Evolutionary conservation across 2,113 vertebrate species (phyloP).

Genomic region (Scomber japonicus): DNA sequence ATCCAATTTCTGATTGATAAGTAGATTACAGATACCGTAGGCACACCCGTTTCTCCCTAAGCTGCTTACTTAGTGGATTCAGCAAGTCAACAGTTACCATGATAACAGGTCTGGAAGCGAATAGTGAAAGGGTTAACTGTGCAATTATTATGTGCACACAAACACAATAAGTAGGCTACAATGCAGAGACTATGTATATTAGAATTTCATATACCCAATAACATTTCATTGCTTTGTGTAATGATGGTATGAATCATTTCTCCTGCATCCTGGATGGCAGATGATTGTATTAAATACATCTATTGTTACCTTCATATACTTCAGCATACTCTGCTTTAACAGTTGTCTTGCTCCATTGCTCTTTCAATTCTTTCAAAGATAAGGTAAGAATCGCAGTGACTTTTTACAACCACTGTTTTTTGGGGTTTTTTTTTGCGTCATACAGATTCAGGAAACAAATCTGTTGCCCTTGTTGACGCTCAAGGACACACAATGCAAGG

Average conservation of each 20-base stretch:
- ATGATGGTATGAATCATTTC: conserved; percentile 55
- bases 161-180: conserved; percentile 49
- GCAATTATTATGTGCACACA: conserved; percentile 46
- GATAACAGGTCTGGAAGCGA: conserved; percentile 41
- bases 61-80: conserved; percentile 66
- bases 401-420: conserved; percentile 28
- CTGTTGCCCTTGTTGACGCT: conserved; percentile 71
- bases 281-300: conserved; percentile 58
- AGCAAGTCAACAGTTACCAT: conserved; percentile 66
- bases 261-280: conserved; percentile 38
- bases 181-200: conserved; percentile 50
- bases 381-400: conserved; percentile 55
- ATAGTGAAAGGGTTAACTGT: conserved; percentile 63
- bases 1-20: conserved; percentile 76
- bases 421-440: conserved; percentile 24
- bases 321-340: conserved; percentile 41
- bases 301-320: conserved; percentile 49
- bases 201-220: conserved; percentile 62
- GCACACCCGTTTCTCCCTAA: conserved; percentile 49
- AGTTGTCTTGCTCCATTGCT: conserved; percentile 53
- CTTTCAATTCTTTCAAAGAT: conserved; percentile 60
- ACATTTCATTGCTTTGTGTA: conserved; percentile 60
- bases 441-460: conserved; percentile 66
- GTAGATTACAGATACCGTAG: conserved; percentile 62
- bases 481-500: conserved; percentile 78